A percentile compares a stretch with the other conserved stretches of the same genome.
phyloP scores from a whole-genome alignment of 2,888 invertebrate genomes.

The Carterocephalus palaemon region DNA sequence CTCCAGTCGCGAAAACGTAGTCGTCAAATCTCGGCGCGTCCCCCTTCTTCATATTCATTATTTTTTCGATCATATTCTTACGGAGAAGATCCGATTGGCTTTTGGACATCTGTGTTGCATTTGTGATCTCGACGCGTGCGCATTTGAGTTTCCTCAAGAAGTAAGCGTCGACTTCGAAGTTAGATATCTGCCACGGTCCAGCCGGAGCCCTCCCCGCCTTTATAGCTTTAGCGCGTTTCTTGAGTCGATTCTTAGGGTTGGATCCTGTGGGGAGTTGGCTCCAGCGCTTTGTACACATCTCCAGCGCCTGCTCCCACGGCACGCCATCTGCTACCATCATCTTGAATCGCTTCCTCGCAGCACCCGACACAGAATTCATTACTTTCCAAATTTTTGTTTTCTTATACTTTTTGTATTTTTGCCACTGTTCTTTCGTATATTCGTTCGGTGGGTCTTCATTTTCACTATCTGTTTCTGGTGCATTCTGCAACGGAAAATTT shows the following conservation, averaged over 20 bases:
- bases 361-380: neutral
- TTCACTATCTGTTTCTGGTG: too few species aligned
- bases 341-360: neutral
- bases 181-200: too few species aligned
- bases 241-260: neutral
- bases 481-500: too few species aligned
- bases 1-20: neutral
- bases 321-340: neutral
- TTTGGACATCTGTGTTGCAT: neutral
- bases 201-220: too few species aligned
- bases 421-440: too few species aligned
- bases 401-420: neutral
- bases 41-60: neutral
- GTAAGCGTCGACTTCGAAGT: neutral
- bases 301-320: neutral
- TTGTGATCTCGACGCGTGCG: neutral
- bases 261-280: neutral
- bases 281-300: neutral
- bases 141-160: neutral
- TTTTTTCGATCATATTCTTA: neutral
- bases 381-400: neutral
- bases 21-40: conserved; percentile 1
- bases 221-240: too few species aligned
- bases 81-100: neutral
- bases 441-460: too few species aligned